Evolutionary conservation across 2,888 invertebrate genomes (phyloP), one percentile per base, ranked within the genome.

Genomic region (Mythimna vitellina): DNA sequence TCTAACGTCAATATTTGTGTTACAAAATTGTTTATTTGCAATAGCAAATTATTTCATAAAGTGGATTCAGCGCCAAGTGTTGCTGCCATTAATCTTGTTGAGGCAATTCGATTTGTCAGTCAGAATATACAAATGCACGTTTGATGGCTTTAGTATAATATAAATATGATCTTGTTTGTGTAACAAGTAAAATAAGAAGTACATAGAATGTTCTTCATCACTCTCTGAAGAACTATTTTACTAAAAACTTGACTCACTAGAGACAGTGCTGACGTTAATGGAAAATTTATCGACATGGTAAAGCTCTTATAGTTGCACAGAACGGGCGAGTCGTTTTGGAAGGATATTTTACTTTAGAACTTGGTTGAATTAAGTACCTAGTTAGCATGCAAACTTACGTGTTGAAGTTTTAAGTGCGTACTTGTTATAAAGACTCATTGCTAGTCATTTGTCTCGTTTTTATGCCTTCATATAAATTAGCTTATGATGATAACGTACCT

Each of bases 281-380:
- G 87, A 89, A 85, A 87, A 86, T 88, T 85, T 87, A 90, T 86
- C 84, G 86, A 88, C 88, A 87, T 74, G 82, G 82, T 84, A 88
- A 89, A 84, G 87, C 87, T 89, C 83, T 86, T 84, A 85, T 79
- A 78, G 80, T 80, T 78, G 71, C 73, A 81, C 56, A 79, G 68
- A 81, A 82, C 74, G 62, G 72, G 61, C 61, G 69, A 77, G 73
- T 79, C 69, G 71, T 73, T 80, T 77, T 70, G 62, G 64, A 63
- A 38, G 57, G 77, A 78, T 80, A 76, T 70, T 82, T 68, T 68
- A 79, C 66, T 69, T 75, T 77, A 46, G 63, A 80, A 70, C 66
- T 75, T 70, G 38, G 65, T 57, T 46, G 60, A 64, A 58, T 77
- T 65, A 73, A 77, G 76, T 70, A 69, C 68, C 61, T 78, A 81